Evolutionary conservation across 2,888 invertebrate species (phyloP).

Genomic region (Hemicrepidius hirtus): DNA sequence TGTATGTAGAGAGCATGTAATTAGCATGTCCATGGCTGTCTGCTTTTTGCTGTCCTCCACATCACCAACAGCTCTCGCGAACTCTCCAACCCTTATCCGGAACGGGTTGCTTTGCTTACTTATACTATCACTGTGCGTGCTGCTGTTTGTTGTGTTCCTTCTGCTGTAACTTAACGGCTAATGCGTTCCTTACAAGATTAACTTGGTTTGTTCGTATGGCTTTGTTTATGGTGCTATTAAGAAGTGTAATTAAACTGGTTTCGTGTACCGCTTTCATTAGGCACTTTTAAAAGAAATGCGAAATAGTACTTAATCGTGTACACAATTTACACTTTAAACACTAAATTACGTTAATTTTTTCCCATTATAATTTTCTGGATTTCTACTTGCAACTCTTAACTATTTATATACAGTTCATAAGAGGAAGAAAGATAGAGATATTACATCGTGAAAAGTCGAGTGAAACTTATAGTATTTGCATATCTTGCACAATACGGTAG

Average conservation of each 20-base stretch:
- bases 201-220: constrained; percentile 52
- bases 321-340: constrained; percentile 45
- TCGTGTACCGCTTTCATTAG: constrained; percentile 47
- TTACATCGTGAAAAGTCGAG: not conserved
- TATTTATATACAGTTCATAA: not conserved
- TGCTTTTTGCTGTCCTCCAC: constrained; percentile 70
- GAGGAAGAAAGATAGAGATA: too few species aligned
- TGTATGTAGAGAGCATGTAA: constrained; percentile 72
- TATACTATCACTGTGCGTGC: constrained; percentile 51
- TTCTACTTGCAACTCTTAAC: constrained; percentile 2
- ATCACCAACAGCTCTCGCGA: constrained; percentile 64
- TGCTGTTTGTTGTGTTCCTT: constrained; percentile 57
- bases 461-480: constrained; percentile 5
- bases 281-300: constrained; percentile 42
- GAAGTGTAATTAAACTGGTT: constrained; percentile 49
- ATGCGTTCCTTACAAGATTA: constrained; percentile 52
- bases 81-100: constrained; percentile 66
- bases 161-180: constrained; percentile 47
- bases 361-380: constrained; percentile 21
- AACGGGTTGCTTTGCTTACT: constrained; percentile 48
- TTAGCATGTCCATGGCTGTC: constrained; percentile 72
- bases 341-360: constrained; percentile 38
- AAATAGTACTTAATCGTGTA: constrained; percentile 41
- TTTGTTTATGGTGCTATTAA: constrained; percentile 51
- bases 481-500: not conserved